A percentile compares a stretch with the other conserved stretches of the same genome.
phyloP scores from a whole-genome alignment of 2,113 vertebrate genomes.

The Microcebus tavaratra region DNA sequence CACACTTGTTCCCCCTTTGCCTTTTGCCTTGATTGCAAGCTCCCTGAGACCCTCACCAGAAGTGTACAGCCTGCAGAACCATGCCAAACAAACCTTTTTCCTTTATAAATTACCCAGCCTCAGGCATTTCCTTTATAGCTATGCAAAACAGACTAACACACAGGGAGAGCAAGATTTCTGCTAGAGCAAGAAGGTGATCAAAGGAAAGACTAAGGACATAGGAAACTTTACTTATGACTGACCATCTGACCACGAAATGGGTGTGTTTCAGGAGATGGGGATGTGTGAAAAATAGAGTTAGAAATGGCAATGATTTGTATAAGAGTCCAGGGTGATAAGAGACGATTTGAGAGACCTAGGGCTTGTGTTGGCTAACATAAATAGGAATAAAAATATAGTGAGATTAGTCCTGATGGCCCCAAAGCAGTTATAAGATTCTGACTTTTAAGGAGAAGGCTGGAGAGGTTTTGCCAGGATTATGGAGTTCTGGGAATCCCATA shows the following conservation, averaged over 20 bases:
- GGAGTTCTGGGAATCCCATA: neutral
- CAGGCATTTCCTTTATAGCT: no score
- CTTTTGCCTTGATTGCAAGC: no score
- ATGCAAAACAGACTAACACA: no score
- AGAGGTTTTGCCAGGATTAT: neutral
- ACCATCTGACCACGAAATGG: neutral
- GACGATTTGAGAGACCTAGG: neutral
- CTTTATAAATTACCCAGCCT: no score
- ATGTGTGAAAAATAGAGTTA: neutral
- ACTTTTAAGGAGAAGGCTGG: neutral
- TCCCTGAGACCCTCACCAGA: no score
- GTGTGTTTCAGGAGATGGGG: neutral
- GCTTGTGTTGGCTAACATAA: neutral
- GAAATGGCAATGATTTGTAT: neutral
- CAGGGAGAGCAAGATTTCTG: neutral
- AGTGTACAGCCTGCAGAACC: no score
- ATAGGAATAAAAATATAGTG: neutral
- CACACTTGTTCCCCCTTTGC: no score
- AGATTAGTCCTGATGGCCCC: neutral
- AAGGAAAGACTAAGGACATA: neutral
- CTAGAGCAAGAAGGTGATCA: neutral
- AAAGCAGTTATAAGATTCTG: neutral
- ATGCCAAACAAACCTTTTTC: no score
- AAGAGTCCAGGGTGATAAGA: neutral
- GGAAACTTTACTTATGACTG: neutral